phyloP scores from a whole-genome alignment of 1,140 invertebrate species.

The Samia ricini region DNA sequence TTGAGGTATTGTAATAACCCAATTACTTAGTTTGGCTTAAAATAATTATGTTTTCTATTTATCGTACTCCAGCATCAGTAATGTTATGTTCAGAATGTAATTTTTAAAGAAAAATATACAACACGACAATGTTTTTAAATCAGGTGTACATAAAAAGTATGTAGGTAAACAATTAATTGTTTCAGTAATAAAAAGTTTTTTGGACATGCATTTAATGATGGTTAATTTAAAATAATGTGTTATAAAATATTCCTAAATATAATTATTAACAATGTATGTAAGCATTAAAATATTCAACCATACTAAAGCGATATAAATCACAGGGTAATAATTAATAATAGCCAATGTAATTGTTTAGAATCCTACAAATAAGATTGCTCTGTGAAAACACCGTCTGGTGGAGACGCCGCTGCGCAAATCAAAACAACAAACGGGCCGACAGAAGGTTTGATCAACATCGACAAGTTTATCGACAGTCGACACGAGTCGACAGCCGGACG shows the following conservation, averaged over 20 bases:
- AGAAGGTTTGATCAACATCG: conserved; percentile 67
- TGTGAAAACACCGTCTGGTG: not conserved
- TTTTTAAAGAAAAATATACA: too few species aligned
- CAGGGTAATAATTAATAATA: not conserved
- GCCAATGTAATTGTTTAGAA: not conserved
- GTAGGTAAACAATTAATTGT: too few species aligned
- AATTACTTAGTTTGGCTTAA: too few species aligned
- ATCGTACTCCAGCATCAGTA: too few species aligned
- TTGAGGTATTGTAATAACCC: too few species aligned
- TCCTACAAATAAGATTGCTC: not conserved
- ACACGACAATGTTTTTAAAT: too few species aligned
- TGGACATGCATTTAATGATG: not conserved
- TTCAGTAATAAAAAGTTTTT: not conserved
- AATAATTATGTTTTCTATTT: too few species aligned
- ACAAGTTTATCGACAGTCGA: conserved; percentile 56
- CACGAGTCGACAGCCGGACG: conserved; percentile 51
- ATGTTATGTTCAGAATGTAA: too few species aligned
- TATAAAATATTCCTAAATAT: not conserved
- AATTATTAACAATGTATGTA: too few species aligned
- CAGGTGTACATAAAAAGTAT: too few species aligned
- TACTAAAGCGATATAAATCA: not conserved
- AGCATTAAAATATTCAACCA: too few species aligned
- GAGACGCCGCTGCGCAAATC: conserved; percentile 45
- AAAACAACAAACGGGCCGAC: conserved; percentile 66
- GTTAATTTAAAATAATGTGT: conserved; percentile 1